Base-by-base conservation (phyloP, 2,888 invertebrate genomes). In the Drosophila nr. perissopoda region DNA sequence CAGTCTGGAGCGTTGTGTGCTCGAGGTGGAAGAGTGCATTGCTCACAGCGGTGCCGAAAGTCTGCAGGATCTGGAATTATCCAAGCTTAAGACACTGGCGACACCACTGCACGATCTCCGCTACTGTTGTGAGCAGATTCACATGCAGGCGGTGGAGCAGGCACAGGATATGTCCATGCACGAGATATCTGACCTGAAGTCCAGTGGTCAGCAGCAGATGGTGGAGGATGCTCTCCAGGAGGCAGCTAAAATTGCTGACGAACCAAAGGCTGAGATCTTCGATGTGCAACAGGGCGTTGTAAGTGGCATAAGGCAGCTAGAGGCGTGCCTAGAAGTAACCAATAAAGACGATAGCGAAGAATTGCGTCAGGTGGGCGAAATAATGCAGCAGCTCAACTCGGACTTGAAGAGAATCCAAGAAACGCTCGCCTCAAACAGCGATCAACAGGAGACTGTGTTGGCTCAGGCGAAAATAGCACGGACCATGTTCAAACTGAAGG, bases 181-280 rank as follows among this genome's bases (percentile, higher is more conserved):
- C 60, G 94, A 95, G 80, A 92, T 95, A 74, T 95, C 95, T 0
- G 94, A 94, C 5, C 93, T 95, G 25, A 94, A 95, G 91, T 95
- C 95, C 1, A 73, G 52, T 10, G 88, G 86, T 0, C 68, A 76
- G 5, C 68, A 75, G 5, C 66, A 74, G 40, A 70, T 69, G 8
- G 93, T 93, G 42, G 73, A 59, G 45, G 72, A 71, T 36, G 69
- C 27, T 4, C 63, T 56, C 27, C 49, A 69, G 38, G 78, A 82
- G n/a, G 52, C 48, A 33, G 80, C 73, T 18, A 45, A 78, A 18
- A 11, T 78, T 1, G 73, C 66, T 4, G 45, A 67, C 7, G 76
- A 72, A 40, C 80, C 78, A 0, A 38, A 58, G 13, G 74, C 82
- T n/a, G 79, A 82, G 11, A 62, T 85, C 2, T 75, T 73, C 16